A percentile compares a stretch with the other conserved stretches of the same genome.
Conservation (phyloP, 2,888 invertebrate genomes). For the Leptinotarsa rubiginosa region DNA sequence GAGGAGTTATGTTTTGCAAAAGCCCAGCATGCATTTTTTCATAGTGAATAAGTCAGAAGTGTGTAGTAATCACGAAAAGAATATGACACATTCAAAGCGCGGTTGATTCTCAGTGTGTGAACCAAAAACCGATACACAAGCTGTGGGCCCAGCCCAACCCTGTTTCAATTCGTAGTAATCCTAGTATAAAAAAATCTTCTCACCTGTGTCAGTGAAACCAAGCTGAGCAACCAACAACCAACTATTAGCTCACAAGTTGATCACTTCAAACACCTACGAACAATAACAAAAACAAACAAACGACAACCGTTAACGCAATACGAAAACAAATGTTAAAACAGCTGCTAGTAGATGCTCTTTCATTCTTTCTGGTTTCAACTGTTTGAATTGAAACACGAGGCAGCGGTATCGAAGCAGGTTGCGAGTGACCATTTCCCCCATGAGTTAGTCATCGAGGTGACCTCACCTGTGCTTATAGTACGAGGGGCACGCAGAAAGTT, state of each 20-base stretch:
- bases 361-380: slow-evolving; percentile 13
- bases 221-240: background rate
- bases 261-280: background rate
- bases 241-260: background rate
- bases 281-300: slow-evolving; percentile 9
- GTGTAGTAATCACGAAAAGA: no score
- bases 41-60: no score
- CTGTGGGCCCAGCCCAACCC: background rate
- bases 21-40: no score
- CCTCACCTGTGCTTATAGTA: background rate
- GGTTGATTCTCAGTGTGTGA: no score
- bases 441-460: slow-evolving; percentile 13
- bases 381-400: slow-evolving; percentile 10
- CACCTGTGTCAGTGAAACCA: background rate
- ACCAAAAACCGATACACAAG: no score
- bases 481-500: slow-evolving; percentile 5
- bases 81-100: no score
- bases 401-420: slow-evolving; percentile 9
- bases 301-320: slow-evolving; percentile 1
- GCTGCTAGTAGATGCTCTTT: background rate
- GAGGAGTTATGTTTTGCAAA: no score
- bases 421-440: slow-evolving; percentile 18
- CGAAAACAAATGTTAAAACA: slow-evolving; percentile 8
- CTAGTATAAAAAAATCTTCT: background rate
- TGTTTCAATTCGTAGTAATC: background rate